Conservation (phyloP, 2,797 vertebrate species). For the Sebastes hubbsi region DNA sequence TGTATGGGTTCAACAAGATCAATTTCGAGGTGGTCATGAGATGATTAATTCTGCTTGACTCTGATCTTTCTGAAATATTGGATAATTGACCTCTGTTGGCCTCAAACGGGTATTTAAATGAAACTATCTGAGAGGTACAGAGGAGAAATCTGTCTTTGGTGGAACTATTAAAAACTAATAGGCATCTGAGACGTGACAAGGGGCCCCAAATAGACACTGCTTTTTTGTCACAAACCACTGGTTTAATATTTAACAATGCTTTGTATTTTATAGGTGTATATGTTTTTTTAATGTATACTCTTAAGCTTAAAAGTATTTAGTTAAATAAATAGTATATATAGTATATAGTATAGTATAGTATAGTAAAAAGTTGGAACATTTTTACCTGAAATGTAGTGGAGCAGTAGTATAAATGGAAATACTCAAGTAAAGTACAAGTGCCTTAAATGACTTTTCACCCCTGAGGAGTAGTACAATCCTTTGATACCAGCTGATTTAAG, state of each 20-base stretch:
- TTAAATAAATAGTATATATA: neutral
- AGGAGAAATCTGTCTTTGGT: neutral
- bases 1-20: too few species aligned
- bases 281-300: neutral
- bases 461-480: neutral
- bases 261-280: neutral
- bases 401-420: neutral
- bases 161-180: neutral
- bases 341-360: neutral
- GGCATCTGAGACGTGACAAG: too few species aligned
- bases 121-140: neutral
- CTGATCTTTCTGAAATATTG: neutral
- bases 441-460: neutral
- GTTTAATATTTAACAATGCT: neutral
- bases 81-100: neutral
- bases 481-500: neutral
- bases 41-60: neutral
- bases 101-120: neutral
- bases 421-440: neutral
- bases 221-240: neutral
- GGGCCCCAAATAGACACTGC: too few species aligned
- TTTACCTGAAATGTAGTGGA: neutral
- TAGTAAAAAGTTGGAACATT: neutral
- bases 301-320: neutral
- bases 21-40: neutral